A percentile compares a stretch with the other conserved stretches of the same genome.
These are phyloP conservation scores for Rhea pennata DNA, from an alignment of 2,113 vertebrate species.

Conservation along the genomic window DNA sequence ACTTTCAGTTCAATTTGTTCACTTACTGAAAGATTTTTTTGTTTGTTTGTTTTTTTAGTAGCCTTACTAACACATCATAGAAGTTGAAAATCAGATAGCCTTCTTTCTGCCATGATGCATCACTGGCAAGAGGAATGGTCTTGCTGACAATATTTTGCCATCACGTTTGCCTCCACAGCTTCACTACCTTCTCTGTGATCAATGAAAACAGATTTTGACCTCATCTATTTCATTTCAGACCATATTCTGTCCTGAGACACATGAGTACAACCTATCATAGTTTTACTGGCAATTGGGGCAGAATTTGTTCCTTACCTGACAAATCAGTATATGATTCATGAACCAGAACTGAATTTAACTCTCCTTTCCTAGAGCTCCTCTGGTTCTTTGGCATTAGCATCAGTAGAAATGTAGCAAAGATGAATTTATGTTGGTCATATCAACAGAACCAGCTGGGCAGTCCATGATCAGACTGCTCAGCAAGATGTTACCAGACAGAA, in stretches of 20 bases:
- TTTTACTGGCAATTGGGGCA: constrained; percentile 67
- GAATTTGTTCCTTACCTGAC: constrained; percentile 72
- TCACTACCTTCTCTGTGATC: constrained; percentile 63
- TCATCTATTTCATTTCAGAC: constrained; percentile 69
- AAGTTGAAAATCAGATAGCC: constrained; percentile 45
- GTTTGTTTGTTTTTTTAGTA: constrained; percentile 4
- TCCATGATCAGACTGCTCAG: constrained; percentile 41
- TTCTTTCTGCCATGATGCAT: constrained; percentile 48
- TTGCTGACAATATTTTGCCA: constrained; percentile 62
- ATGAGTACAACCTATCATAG: constrained; percentile 50
- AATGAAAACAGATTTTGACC: constrained; percentile 71
- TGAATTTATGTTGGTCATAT: constrained; percentile 50
- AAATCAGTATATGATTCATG: constrained; percentile 69
- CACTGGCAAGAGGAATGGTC: constrained; percentile 36
- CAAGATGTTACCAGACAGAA: constrained; percentile 20
- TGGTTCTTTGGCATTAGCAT: constrained; percentile 28
- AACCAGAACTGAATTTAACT: constrained; percentile 52
- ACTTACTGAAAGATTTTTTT: neutral
- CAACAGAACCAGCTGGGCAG: constrained; percentile 39
- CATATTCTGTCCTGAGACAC: constrained; percentile 55
- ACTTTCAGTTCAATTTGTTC: constrained; percentile 27
- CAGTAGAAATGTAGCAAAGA: constrained; percentile 35
- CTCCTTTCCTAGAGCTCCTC: constrained; percentile 40
- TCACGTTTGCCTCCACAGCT: constrained; percentile 65
- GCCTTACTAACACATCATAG: neutral